A percentile compares a stretch with the other conserved stretches of the same genome.
phyloP scores from a whole-genome alignment of 2,113 vertebrate species.

The Puffinus mauretanicus region DNA sequence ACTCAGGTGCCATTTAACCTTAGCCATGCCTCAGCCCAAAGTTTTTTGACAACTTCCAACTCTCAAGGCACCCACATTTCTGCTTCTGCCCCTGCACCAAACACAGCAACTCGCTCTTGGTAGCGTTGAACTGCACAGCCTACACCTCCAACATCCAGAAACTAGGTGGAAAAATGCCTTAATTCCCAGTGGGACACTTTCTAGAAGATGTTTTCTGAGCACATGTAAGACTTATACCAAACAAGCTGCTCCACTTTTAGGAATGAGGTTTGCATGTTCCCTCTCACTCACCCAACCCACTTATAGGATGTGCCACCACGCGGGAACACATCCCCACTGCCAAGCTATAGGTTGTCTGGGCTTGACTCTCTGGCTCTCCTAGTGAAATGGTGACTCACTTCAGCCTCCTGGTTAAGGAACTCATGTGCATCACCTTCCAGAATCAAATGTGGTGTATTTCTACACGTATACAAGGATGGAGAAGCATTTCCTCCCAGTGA shows the following conservation, averaged over 20 bases:
- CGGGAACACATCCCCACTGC: neutral
- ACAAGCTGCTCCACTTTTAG: neutral
- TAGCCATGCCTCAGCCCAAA: neutral
- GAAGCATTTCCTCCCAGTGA: neutral
- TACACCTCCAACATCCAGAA: neutral
- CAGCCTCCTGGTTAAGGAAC: neutral
- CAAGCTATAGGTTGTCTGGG: constrained; percentile 1
- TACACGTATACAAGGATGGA: neutral
- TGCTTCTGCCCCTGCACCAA: neutral
- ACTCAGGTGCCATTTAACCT: neutral
- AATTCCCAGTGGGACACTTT: neutral
- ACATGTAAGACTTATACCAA: neutral
- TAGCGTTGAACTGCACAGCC: neutral
- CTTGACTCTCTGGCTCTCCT: neutral
- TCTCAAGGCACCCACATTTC: neutral
- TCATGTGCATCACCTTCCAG: neutral
- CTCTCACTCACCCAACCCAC: neutral
- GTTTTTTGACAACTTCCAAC: neutral
- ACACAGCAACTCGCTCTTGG: neutral
- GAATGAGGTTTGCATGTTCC: neutral
- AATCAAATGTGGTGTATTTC: neutral
- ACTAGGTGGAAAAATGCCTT: neutral
- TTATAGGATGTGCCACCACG: neutral
- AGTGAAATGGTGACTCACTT: neutral
- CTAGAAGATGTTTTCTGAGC: neutral